Evolutionary conservation across 2,888 invertebrate species (phyloP), one percentile per base, ranked within the genome.

Genomic region (Oxyteleia sp.): DNA sequence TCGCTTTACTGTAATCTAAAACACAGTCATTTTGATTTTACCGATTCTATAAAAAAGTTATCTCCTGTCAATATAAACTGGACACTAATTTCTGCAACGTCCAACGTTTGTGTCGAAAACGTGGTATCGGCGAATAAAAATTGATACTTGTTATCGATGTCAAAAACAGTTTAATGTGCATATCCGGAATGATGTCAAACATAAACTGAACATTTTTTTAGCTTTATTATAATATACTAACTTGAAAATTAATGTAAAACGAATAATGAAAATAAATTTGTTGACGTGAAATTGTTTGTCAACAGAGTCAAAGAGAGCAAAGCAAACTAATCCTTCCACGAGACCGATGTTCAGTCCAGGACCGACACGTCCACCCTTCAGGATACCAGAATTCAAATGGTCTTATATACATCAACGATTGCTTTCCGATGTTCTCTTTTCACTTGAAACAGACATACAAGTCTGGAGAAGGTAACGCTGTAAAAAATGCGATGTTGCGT

Each of bases 341-440:
- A 95, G 98, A 69, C 98, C 98, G 66, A 98, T 98, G 97, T 98
- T 98, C 93, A 98, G 98, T 89, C 97, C 98, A 78, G 98, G 98
- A 4, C 97, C 98, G 38, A 97, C 98, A 69, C 95, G 98, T 88
- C 98, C 98, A 18, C 98, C 99, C 2, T 99, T 99, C 94, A 96
- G 99, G 87, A 99, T 99, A 93, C 99, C 99, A 20, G 99, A 99
- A 94, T 99, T 99, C 94, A 97, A 98, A 90, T 99, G 99, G 99
- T 99, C 99, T 0, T 98, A 98, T 93, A 98, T 99, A 87, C 99
- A 99, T 94, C 98, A 99, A 93, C 95, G 99, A 81, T 94, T 99
- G 69, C 95, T 99, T 0, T 98, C 98, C 11, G 99, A 99, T 93
- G 97, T 99, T 35, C 94, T 99, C 29, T 98, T 98, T 94, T 98